Evolutionary conservation across 2,797 vertebrate genomes (phyloP).

Genomic region (Psittacula echo): DNA sequence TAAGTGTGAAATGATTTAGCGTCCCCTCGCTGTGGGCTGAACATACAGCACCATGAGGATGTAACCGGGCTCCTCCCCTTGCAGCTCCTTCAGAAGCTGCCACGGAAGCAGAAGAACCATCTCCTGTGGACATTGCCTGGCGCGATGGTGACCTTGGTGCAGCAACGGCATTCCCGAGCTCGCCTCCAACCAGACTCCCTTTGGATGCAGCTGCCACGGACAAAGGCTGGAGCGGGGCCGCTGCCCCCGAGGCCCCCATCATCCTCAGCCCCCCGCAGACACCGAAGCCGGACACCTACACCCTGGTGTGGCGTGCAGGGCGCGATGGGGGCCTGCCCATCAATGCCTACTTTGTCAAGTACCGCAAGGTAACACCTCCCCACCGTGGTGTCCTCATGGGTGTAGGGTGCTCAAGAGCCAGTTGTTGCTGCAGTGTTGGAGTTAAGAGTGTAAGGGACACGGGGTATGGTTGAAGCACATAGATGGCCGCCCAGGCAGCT

Average conservation of each 20-base stretch:
- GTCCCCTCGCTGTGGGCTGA: fast-evolving
- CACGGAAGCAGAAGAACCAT: conserved; percentile 38
- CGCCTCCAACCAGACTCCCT: background rate
- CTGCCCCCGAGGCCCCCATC: conserved; percentile 91
- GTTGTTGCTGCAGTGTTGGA: background rate
- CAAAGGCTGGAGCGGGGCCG: conserved; percentile 47
- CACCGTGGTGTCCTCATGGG: background rate
- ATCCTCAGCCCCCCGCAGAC: conserved; percentile 95
- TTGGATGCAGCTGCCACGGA: conserved; percentile 19
- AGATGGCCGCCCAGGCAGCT: background rate
- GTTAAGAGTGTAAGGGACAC: background rate
- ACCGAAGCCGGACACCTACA: conserved; percentile 87
- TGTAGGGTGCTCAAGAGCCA: background rate
- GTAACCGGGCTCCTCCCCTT: conserved; percentile 28
- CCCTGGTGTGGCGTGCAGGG: conserved; percentile 90
- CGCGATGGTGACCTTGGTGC: conserved; percentile 57
- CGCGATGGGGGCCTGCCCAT: conserved; percentile 88
- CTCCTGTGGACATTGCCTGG: conserved; percentile 73
- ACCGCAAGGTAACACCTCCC: conserved; percentile 87
- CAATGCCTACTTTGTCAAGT: conserved; percentile 95
- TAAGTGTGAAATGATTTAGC: background rate
- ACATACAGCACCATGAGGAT: background rate
- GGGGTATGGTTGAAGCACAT: background rate
- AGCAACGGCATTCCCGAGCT: background rate
- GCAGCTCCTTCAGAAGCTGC: conserved; percentile 75